These are phyloP conservation scores for Henricia sp. DNA, from an alignment of 53 echinoderm and acorn worm genomes.

Conservation along the genomic window DNA sequence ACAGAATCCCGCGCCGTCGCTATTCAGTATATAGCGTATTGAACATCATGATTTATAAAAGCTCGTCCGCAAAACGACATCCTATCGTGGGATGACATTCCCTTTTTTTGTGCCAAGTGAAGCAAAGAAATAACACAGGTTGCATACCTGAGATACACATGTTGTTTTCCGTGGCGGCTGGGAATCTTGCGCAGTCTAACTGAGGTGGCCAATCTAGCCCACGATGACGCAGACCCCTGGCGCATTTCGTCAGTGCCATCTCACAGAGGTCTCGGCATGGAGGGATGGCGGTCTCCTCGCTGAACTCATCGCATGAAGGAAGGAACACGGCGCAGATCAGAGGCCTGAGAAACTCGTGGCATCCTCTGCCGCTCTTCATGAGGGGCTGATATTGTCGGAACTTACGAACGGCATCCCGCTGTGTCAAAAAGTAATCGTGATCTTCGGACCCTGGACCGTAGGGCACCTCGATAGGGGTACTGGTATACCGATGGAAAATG, in stretches of 20 bases:
- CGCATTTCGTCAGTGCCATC: neutral
- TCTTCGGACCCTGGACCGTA: slow-evolving; percentile 16
- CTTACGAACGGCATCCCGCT: neutral
- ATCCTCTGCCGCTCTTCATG: slow-evolving; percentile 1
- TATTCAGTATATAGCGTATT: too few relatives aligned
- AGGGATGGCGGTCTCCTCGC: neutral
- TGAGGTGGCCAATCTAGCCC: slow-evolving; percentile 8
- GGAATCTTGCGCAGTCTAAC: slow-evolving; percentile 16
- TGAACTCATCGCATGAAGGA: neutral
- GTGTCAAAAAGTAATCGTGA: slow-evolving; percentile 4
- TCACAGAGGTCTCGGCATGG: slow-evolving; percentile 25
- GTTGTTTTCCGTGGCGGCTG: neutral
- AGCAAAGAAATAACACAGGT: too few relatives aligned
- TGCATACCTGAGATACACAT: slow-evolving; percentile 16
- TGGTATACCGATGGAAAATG: slow-evolving; percentile 22
- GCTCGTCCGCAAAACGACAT: too few relatives aligned
- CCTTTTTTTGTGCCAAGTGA: neutral
- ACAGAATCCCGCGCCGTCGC: too few relatives aligned
- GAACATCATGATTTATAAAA: too few relatives aligned
- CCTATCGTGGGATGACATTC: too few relatives aligned
- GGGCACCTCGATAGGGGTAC: neutral
- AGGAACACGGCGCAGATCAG: slow-evolving; percentile 23
- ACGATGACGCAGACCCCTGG: neutral
- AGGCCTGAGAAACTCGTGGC: slow-evolving; percentile 31
- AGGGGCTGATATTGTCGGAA: neutral